Evolutionary conservation across 2,113 vertebrate species (phyloP), one percentile per base, ranked within the genome.

Genomic region (Psophia crepitans): DNA sequence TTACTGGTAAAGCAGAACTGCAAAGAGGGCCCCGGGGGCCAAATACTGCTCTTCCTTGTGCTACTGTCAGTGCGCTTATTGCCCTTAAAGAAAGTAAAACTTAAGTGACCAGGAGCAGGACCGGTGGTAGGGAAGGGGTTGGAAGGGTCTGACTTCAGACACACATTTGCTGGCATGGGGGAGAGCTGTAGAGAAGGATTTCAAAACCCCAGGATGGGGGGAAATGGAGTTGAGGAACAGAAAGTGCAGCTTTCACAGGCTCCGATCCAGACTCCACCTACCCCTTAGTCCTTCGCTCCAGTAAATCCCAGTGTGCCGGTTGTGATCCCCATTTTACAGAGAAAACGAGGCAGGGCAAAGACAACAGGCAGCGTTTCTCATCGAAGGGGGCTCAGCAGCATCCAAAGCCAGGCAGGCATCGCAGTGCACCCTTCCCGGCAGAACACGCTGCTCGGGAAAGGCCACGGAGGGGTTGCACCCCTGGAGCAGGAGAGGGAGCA

Each of bases 101-200:
- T 33, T 11, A 7, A 56, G n/a, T 56, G 77, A 10, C 14, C 4
- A 1, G 1, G 1, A 81, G 74, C 3, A 69, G 58, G 44, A 49
- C 6, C 24, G 18, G 81, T 13, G 53, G 17, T 5, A 66, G 61
- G 35, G 51, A 79, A 46, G 23, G 35, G 13, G 4, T 7, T 37
- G 84, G 71, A n/a, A 75, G 64, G 54, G 23, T 37, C 28, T 90
- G 49, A 19, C 37, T 57, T 66, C 63, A 83, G 78, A 19, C 8
- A 21, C 23, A 35, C 0, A 0, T 56, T 22, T 49, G 3, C 26
- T 49, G 89, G n/a, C 23, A 9, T 4, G 7, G 15, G n/a, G 12
- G 6, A 69, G 13, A 44, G 57, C 33, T 33, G 10, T 2, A 30
- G 51, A 35, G 48, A 46, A 65, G 20, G 49, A 74, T 84, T 87